Percentiles rank a stretch among this genome's conserved stretches.
These are phyloP conservation scores for Cossypha niveicapilla DNA, from an alignment of 2,797 vertebrate species.

Conservation along the genomic window DNA sequence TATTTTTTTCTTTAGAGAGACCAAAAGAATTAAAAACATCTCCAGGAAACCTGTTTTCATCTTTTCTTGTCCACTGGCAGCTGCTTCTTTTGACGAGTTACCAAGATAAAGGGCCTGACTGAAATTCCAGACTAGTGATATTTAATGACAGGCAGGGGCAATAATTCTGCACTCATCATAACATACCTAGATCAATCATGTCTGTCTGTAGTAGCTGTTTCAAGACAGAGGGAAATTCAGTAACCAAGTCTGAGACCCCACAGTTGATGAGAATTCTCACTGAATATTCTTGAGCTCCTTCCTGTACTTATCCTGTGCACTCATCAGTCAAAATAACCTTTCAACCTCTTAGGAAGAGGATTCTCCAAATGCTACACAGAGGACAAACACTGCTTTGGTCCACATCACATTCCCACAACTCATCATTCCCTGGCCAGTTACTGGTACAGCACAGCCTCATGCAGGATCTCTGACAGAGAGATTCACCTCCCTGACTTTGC, in stretches of 20 bases:
- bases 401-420: neutral
- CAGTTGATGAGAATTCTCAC: neutral
- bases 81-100: neutral
- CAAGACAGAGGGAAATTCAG: neutral
- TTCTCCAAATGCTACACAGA: neutral
- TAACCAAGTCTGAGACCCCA: neutral
- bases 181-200: neutral
- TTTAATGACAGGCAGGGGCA: neutral
- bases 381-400: neutral
- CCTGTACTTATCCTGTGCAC: neutral
- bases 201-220: neutral
- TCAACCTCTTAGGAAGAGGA: neutral
- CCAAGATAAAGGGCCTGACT: neutral
- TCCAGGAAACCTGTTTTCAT: neutral
- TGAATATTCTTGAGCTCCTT: neutral
- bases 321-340: neutral
- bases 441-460: neutral
- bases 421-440: neutral
- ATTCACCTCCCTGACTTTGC: neutral
- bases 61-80: neutral
- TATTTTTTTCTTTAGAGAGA: neutral
- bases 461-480: neutral
- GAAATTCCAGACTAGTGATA: neutral
- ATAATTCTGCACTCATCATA: neutral
- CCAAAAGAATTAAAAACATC: neutral